Evolutionary conservation across 2,797 vertebrate species (phyloP).

Genomic region (Alosa sapidissima): DNA sequence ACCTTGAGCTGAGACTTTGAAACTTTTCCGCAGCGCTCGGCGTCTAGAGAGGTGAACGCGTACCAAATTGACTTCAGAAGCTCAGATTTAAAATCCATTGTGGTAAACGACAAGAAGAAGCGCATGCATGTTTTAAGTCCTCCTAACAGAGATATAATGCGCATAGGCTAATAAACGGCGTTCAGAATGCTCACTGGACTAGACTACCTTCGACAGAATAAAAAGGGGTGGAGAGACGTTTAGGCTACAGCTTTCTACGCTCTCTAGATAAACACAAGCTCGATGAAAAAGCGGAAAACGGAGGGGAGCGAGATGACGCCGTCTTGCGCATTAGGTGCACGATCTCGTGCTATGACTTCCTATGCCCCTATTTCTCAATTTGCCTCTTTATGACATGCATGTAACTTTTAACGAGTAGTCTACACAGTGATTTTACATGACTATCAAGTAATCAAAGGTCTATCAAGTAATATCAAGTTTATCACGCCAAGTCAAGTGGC

Average conservation of each 20-base stretch:
- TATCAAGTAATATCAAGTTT: too few relatives aligned
- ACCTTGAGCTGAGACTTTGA: slow-evolving; percentile 98
- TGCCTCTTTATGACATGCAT: too few relatives aligned
- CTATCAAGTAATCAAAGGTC: too few relatives aligned
- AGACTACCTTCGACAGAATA: too few relatives aligned
- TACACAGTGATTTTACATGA: too few relatives aligned
- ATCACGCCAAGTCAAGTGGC: too few relatives aligned
- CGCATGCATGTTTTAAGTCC: background rate
- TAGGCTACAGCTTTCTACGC: background rate
- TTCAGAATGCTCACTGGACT: background rate
- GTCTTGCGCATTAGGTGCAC: background rate
- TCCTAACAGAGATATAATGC: background rate
- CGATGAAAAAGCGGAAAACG: background rate
- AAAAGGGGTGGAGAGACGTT: background rate
- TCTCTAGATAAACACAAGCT: background rate
- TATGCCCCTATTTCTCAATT: too few relatives aligned
- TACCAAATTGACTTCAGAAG: slow-evolving; percentile 97
- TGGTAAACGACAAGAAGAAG: background rate
- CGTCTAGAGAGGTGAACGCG: slow-evolving; percentile 93
- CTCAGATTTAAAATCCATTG: slow-evolving; percentile 86
- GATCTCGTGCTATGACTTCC: too few relatives aligned
- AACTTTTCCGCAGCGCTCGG: slow-evolving; percentile 92
- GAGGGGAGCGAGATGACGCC: background rate
- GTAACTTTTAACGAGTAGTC: too few relatives aligned
- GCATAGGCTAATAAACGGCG: background rate